A percentile compares a stretch with the other conserved stretches of the same genome.
Evolutionary conservation across 2,888 invertebrate genomes (phyloP).

Genomic region (Epinotia brunnichana): DNA sequence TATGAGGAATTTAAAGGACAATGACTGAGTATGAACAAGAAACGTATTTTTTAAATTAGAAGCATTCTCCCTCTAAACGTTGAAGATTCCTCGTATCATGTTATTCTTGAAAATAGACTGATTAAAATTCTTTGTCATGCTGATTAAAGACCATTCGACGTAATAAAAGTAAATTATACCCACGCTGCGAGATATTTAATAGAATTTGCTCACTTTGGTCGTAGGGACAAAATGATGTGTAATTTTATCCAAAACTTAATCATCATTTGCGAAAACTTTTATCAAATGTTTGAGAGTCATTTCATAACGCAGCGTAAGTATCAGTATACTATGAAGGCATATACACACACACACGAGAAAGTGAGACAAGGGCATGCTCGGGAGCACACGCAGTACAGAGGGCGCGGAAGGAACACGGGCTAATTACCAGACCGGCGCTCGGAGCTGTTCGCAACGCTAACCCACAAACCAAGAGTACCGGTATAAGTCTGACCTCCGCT

Average conservation of each 20-base stretch:
- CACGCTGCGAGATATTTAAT: conserved; percentile 30
- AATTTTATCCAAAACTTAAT: not conserved
- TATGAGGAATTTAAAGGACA: conserved; percentile 82
- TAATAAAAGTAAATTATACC: conserved; percentile 41
- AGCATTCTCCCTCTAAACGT: conserved; percentile 57
- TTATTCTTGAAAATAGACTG: conserved; percentile 54
- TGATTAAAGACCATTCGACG: conserved; percentile 48
- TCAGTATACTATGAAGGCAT: not conserved
- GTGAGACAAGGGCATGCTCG: conserved; percentile 1
- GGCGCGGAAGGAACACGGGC: conserved; percentile 24
- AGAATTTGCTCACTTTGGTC: conserved; percentile 2
- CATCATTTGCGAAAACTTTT: not conserved
- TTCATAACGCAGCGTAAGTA: no score
- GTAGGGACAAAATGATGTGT: not conserved
- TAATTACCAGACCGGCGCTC: conserved; percentile 22
- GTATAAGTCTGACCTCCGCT: not conserved
- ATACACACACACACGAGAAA: not conserved
- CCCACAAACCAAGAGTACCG: not conserved
- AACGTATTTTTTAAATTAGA: conserved; percentile 73
- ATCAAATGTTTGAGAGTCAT: not conserved
- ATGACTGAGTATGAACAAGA: conserved; percentile 81
- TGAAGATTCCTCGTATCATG: conserved; percentile 49
- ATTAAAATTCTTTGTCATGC: conserved; percentile 64
- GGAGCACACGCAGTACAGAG: conserved; percentile 10
- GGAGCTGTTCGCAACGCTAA: not conserved